Conservation (phyloP, 2,888 invertebrate species). For the Agriopis leucophaearia region DNA sequence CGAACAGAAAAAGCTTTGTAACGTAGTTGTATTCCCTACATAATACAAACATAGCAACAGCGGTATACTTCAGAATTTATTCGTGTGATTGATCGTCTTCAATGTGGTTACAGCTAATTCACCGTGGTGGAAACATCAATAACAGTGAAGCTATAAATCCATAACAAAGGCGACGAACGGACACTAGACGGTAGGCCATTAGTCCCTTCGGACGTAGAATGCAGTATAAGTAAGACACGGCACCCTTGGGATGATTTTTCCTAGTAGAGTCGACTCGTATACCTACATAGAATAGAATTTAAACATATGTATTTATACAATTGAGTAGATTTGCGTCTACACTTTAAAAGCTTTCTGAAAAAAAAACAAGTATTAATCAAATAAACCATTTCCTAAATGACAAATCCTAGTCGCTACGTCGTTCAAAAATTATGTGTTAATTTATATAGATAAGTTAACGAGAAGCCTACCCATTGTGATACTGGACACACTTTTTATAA, state of each 20-base stretch:
- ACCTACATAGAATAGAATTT: not conserved
- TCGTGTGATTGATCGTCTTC: slow-evolving; percentile 23
- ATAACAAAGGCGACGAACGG: slow-evolving; percentile 28
- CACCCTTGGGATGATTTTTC: not conserved
- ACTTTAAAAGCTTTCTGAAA: not conserved
- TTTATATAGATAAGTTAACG: no score
- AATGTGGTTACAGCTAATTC: slow-evolving; percentile 22
- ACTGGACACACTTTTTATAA: not conserved
- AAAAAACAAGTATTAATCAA: not conserved
- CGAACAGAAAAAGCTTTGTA: not conserved
- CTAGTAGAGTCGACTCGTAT: not conserved
- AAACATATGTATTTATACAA: not conserved
- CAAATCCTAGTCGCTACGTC: not conserved
- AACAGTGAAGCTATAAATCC: slow-evolving; percentile 28
- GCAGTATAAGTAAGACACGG: slow-evolving; percentile 7
- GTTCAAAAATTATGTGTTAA: not conserved
- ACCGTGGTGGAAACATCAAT: slow-evolving; percentile 26
- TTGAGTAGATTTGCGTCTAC: not conserved
- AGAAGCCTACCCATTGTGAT: no score
- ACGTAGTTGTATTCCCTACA: not conserved
- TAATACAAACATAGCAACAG: no score
- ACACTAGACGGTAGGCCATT: slow-evolving; percentile 19
- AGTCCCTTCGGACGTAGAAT: slow-evolving; percentile 17
- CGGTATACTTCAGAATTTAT: not conserved
- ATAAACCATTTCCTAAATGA: not conserved